phyloP scores from a whole-genome alignment of 1,140 invertebrate genomes.

The Bradynema listronoti region DNA sequence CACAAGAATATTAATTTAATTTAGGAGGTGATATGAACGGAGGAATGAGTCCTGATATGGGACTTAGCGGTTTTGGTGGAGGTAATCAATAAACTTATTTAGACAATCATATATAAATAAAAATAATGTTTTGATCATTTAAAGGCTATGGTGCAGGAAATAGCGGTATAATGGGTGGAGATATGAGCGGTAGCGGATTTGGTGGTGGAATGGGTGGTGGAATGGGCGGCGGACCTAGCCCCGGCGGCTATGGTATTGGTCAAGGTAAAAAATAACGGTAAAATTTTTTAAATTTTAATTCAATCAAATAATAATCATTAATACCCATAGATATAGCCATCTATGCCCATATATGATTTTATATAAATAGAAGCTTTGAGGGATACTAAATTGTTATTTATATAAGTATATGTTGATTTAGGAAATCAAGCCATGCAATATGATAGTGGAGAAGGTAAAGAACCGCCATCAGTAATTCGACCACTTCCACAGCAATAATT shows the following conservation, averaged over 20 bases:
- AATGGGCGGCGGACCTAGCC: conserved; percentile 7
- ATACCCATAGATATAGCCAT: too few species aligned
- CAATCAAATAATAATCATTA: too few species aligned
- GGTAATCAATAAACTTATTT: background rate
- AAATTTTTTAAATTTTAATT: too few species aligned
- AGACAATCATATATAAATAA: background rate
- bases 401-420: too few species aligned
- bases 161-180: conserved; percentile 10
- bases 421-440: too few species aligned
- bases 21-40: conserved; percentile 2
- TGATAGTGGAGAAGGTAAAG: conserved; percentile 9
- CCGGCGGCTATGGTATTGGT: conserved; percentile 1
- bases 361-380: too few species aligned
- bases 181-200: conserved; percentile 13
- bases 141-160: conserved; percentile 28
- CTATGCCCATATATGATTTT: too few species aligned
- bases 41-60: conserved; percentile 1
- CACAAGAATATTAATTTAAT: conserved; percentile 9
- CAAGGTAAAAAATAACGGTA: conserved; percentile 18
- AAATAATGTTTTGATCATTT: background rate
- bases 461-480: conserved; percentile 6
- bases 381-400: too few species aligned
- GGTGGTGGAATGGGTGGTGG: too few species aligned
- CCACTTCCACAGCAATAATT: background rate
- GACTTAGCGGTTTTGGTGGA: conserved; percentile 28